Percentiles rank a stretch among this genome's conserved stretches.
Evolutionary conservation across 2,113 vertebrate genomes (phyloP).

Genomic region (Cheilinus undulatus): DNA sequence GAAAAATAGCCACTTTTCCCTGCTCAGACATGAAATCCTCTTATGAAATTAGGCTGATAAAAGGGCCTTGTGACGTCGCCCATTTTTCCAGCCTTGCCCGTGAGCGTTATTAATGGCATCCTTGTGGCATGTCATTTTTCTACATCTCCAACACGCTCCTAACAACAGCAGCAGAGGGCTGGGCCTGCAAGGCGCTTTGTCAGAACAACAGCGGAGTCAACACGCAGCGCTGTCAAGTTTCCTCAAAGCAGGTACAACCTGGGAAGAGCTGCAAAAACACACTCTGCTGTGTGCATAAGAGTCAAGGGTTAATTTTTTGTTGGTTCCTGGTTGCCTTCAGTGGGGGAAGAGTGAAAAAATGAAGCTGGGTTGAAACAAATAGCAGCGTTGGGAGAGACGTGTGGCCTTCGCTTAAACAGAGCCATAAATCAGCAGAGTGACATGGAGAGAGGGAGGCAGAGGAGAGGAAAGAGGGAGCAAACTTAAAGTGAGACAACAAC

Average conservation of each 20-base stretch:
- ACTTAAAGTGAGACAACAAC: conserved; percentile 70
- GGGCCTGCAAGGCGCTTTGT: conserved; percentile 54
- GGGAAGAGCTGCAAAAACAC: conserved; percentile 58
- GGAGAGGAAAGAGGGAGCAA: conserved; percentile 32
- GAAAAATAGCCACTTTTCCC: conserved; percentile 78
- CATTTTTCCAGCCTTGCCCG: conserved; percentile 84
- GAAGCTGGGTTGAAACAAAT: conserved; percentile 86
- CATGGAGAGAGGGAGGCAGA: conserved; percentile 53
- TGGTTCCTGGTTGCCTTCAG: conserved; percentile 73
- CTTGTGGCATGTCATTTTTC: conserved; percentile 82
- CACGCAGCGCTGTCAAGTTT: conserved; percentile 48
- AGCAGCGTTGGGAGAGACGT: conserved; percentile 84
- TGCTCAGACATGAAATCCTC: conserved; percentile 78
- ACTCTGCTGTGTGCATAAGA: conserved; percentile 53
- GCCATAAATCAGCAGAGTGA: conserved; percentile 87
- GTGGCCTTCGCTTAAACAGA: conserved; percentile 90
- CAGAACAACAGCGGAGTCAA: conserved; percentile 59
- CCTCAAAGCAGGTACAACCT: conserved; percentile 46
- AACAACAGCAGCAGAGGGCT: conserved; percentile 58
- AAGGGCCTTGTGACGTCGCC: conserved; percentile 77
- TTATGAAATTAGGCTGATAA: conserved; percentile 83
- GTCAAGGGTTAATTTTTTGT: conserved; percentile 80
- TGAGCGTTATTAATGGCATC: conserved; percentile 86
- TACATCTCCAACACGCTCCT: conserved; percentile 64
- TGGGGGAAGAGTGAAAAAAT: conserved; percentile 73